phyloP scores from a whole-genome alignment of 2,888 invertebrate species.

The Platerodrilus igneus region DNA sequence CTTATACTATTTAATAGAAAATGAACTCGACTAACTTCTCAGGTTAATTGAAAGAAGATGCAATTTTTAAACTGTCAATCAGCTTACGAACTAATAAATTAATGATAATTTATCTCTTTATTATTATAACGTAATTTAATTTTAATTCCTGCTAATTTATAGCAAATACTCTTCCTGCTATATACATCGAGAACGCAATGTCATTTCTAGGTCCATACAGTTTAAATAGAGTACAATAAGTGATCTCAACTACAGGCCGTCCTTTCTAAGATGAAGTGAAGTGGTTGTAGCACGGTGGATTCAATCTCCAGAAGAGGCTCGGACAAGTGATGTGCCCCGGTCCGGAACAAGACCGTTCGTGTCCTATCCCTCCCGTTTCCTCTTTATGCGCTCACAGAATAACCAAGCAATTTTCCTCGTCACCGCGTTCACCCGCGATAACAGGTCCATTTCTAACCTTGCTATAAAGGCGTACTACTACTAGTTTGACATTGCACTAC shows the following conservation, averaged over 20 bases:
- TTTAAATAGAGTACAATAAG: conserved; percentile 20
- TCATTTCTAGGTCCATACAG: conserved; percentile 15
- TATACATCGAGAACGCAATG: conserved; percentile 1
- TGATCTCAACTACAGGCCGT: conserved; percentile 23
- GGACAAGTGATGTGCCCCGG: conserved; percentile 36
- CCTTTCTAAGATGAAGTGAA: conserved; percentile 29
- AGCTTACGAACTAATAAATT: too few relatives aligned
- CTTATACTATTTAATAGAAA: too few relatives aligned
- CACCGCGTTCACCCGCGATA: conserved; percentile 36
- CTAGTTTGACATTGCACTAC: conserved; percentile 14
- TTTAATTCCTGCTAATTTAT: too few relatives aligned
- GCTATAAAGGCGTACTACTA: conserved; percentile 28
- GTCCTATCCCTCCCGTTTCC: conserved; percentile 23
- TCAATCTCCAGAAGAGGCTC: conserved; percentile 35
- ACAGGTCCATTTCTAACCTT: conserved; percentile 36
- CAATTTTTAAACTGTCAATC: too few relatives aligned
- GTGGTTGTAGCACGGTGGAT: conserved; percentile 33
- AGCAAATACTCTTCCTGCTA: too few relatives aligned
- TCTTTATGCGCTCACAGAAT: conserved; percentile 31
- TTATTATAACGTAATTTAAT: too few relatives aligned
- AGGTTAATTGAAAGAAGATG: too few relatives aligned
- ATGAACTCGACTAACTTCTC: too few relatives aligned
- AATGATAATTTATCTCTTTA: too few relatives aligned
- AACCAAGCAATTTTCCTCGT: conserved; percentile 41
- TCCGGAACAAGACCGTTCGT: conserved; percentile 31